phyloP scores from a whole-genome alignment of 1,140 invertebrate genomes.

The Heliconius hewitsoni region DNA sequence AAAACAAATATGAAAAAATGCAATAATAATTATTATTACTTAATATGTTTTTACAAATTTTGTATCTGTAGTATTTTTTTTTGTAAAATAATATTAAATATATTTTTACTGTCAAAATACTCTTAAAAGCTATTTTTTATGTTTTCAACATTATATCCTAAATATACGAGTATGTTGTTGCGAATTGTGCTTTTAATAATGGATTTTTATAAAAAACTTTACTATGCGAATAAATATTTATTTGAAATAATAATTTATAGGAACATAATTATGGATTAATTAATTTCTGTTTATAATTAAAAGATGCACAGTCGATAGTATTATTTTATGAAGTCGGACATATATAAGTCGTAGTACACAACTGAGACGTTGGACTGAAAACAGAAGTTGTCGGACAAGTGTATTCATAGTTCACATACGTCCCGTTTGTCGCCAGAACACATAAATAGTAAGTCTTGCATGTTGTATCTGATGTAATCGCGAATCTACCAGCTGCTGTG shows the following conservation, averaged over 20 bases:
- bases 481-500: conserved; percentile 48
- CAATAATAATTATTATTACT: too few relatives aligned
- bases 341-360: conserved; percentile 54
- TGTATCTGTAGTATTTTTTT: too few relatives aligned
- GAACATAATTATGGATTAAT: background rate
- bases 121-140: too few relatives aligned
- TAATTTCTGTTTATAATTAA: too few relatives aligned
- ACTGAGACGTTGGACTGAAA: conserved; percentile 44
- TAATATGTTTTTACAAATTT: too few relatives aligned
- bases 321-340: conserved; percentile 33
- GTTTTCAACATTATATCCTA: too few relatives aligned
- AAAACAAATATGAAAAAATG: too few relatives aligned
- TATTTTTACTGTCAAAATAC: too few relatives aligned
- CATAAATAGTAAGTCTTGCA: conserved; percentile 60
- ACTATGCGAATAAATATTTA: background rate
- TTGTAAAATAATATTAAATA: too few relatives aligned
- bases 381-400: conserved; percentile 53
- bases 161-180: too few relatives aligned
- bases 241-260: background rate
- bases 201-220: too few relatives aligned
- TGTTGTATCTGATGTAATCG: conserved; percentile 46
- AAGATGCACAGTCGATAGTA: background rate
- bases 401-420: conserved; percentile 47
- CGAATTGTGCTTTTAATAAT: too few relatives aligned
- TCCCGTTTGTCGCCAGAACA: conserved; percentile 45